Evolutionary conservation across 2,797 vertebrate species (phyloP), one percentile per base, ranked within the genome.

Genomic region (Anabacerthia variegaticeps): DNA sequence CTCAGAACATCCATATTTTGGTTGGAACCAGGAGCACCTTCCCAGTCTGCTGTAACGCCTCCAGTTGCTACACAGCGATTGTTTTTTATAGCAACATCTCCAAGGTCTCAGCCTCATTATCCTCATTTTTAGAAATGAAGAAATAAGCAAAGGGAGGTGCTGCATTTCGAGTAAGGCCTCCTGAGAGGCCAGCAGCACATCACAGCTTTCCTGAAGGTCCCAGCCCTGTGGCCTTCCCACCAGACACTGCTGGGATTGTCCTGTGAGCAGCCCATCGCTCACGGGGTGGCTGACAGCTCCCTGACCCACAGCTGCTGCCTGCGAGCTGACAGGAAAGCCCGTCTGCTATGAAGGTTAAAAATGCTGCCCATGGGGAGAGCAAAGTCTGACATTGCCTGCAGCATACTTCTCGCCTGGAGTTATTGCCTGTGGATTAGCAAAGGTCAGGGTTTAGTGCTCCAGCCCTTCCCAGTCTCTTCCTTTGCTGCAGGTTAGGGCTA

Each of bases 401-500:
- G 96, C 93, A 10, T 73, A 68, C 90, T 88, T 21, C 90, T 86
- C 37, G 76, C 95, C 89, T 7, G 83, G 39, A 78, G 56, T 46
- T 49, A 86, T 32, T 81, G 93, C 96, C 92, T 49, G 96, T 61
- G 93, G 95, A 96, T 96, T 94, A 94, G 95, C 93, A 95, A 96
- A 96, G 93, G 95, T 95, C 94, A 93, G 83, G 71, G 56, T 91
- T 85, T 63, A 88, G 80, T 1, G 88, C 95, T 92, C 90, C 92
- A 94, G 89, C 88, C 92, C 88, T 88, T 90, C 92, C 92, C 95
- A 61, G 67, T 1, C 91, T 93, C 94, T 88, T 75, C 95, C 89
- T 89, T 43, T 15, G 14, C 71, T 28, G 87, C 95, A 75, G 52
- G 46, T 87, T n/a, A 7, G 44, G 91, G 58, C 90, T 62, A 27